phyloP scores from a whole-genome alignment of 2,113 vertebrate genomes.

The Ictidomys tridecemlineatus region DNA sequence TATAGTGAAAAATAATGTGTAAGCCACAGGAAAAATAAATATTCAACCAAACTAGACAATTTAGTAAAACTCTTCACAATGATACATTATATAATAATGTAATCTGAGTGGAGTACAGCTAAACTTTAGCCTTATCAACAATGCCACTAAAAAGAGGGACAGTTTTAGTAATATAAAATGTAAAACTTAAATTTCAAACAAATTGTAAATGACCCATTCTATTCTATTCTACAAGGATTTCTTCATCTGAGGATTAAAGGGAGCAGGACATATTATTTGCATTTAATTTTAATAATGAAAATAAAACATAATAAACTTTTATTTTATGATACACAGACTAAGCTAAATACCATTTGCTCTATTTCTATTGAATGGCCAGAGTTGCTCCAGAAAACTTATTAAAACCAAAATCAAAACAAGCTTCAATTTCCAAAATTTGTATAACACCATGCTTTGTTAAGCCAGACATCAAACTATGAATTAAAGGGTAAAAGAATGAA shows the following conservation, averaged over 20 bases:
- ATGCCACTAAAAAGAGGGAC: not conserved
- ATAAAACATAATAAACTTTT: not conserved
- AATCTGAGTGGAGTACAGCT: not conserved
- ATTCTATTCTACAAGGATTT: not conserved
- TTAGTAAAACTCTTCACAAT: not conserved
- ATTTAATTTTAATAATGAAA: not conserved
- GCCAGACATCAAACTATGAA: not conserved
- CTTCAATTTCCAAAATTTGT: not conserved
- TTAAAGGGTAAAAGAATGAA: not conserved
- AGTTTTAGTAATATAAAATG: not conserved
- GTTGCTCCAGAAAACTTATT: not conserved
- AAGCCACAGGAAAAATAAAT: not conserved
- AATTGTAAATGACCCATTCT: not conserved
- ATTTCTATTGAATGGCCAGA: not conserved
- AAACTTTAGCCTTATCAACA: not conserved
- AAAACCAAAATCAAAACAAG: conserved; percentile 22
- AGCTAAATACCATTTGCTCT: not conserved
- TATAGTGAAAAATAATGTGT: conserved; percentile 1
- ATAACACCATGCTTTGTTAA: not conserved
- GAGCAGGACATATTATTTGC: rapidly evolving
- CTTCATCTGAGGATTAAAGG: not conserved
- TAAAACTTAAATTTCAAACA: not conserved
- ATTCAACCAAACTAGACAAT: not conserved
- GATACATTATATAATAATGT: not conserved
- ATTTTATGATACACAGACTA: not conserved